A percentile compares a stretch with the other conserved stretches of the same genome.
Conservation (phyloP, 1,140 invertebrate species). For the Saccostrea glomerata region DNA sequence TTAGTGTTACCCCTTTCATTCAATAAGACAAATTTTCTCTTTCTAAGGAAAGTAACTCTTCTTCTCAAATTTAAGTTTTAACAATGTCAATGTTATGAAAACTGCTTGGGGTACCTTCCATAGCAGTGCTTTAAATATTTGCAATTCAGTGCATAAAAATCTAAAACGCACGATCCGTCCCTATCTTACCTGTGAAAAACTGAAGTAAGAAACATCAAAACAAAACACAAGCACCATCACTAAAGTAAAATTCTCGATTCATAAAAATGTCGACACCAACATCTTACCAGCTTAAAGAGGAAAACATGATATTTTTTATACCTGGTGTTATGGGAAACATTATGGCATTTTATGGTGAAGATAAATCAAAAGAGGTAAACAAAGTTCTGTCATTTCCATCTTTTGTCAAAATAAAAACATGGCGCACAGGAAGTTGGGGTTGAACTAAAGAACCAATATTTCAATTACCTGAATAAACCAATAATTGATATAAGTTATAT, state of each 20-base stretch:
- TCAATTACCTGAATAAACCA: neutral
- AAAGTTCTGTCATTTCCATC: conserved; percentile 32
- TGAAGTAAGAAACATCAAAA: neutral
- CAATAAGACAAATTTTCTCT: too few relatives aligned
- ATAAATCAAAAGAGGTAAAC: conserved; percentile 28
- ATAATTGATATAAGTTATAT: neutral
- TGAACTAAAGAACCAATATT: neutral
- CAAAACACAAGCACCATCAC: neutral
- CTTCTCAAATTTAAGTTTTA: too few relatives aligned
- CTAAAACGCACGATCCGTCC: neutral
- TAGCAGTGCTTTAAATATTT: too few relatives aligned
- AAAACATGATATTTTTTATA: neutral
- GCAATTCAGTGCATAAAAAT: neutral
- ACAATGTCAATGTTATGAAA: too few relatives aligned
- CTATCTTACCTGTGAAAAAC: neutral
- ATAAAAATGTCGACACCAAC: neutral
- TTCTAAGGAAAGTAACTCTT: too few relatives aligned
- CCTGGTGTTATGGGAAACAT: conserved; percentile 29
- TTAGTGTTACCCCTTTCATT: too few relatives aligned
- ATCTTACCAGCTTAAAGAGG: neutral
- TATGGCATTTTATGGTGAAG: conserved; percentile 20
- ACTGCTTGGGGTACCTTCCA: too few relatives aligned
- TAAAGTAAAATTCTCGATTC: neutral
- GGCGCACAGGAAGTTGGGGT: neutral
- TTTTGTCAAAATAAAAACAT: conserved; percentile 34